Base-by-base conservation (phyloP, 2,888 invertebrate genomes). In the Isotomurus palustris region DNA sequence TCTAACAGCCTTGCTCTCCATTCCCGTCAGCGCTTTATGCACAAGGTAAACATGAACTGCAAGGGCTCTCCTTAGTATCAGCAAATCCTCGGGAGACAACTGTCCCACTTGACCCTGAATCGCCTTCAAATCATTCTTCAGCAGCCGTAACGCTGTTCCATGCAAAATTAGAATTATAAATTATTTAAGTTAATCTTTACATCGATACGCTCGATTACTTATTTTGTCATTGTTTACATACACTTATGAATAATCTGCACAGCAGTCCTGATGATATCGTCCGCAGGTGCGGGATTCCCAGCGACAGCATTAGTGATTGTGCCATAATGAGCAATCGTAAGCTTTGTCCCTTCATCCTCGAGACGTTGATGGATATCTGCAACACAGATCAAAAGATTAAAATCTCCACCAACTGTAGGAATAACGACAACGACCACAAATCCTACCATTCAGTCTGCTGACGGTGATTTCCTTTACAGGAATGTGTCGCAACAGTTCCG, bases 281-380 rank as follows among this genome's bases (percentile, higher is more conserved):
- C 10, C 32, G 29, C 8, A 6, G 49, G 49, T 5, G 35, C 22
- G 3, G 49, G 49, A 19, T 49, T 35, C 22, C 49, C 49, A 19
- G 49, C 49, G 2, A 49, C 32, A 8, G 49, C 49, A 35, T 49
- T 49, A 4, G 35, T 21, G 5, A 49, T 8, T 4, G 49, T 49
- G 3, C 35, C 21, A n/a, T 49, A 49, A 21, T 49, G 49, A 4
- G 49, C 5, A 19, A 28, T 29, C 5, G 35, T n/a, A 3, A 49
- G 22, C 3, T 12, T 14, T 4, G 49, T 49, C 25, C 35, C 35
- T 35, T 49, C 49, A 17, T 19, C 10, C n/a, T 19, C 5, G 3
- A 49, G 22, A 8, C 49, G 28, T 32, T 25, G 10, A 17, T n/a
- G 17, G 6, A 49, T 35, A 19, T 32, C 49, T 49, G n/a, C 4